phyloP scores from a whole-genome alignment of 2,888 invertebrate species.

The Resseliella maxima region DNA sequence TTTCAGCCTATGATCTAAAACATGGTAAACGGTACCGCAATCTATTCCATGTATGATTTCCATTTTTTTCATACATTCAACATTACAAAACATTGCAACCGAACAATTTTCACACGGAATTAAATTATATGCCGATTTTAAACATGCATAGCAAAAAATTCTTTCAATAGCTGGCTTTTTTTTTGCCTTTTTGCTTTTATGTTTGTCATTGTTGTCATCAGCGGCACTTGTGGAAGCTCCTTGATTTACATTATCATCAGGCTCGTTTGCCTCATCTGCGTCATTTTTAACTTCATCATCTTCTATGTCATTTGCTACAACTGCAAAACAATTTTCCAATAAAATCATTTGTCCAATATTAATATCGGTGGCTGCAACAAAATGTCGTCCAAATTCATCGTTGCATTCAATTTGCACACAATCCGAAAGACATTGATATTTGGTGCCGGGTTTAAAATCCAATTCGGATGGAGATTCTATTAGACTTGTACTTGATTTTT shows the following conservation, averaged over 20 bases:
- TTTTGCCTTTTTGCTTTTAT: too few relatives aligned
- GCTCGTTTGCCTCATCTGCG: too few relatives aligned
- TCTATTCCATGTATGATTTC: neutral
- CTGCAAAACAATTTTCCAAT: neutral
- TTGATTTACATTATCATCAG: too few relatives aligned
- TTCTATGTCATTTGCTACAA: neutral
- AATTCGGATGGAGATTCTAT: neutral
- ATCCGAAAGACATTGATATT: neutral
- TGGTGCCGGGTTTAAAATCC: neutral
- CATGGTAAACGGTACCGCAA: neutral
- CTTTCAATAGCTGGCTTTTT: too few relatives aligned
- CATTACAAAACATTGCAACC: neutral
- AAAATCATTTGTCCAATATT: neutral
- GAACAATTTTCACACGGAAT: neutral
- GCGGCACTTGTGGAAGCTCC: too few relatives aligned
- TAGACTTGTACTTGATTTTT: too few relatives aligned
- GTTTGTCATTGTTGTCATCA: too few relatives aligned
- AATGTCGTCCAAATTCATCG: neutral
- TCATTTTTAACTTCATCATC: too few relatives aligned
- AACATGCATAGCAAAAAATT: slow-evolving; percentile 3
- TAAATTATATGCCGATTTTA: neutral
- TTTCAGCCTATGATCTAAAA: neutral
- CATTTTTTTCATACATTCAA: neutral
- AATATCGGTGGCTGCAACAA: neutral
- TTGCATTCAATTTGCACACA: neutral